Base-by-base conservation (phyloP, 2,888 invertebrate species). In the Strigamia crassipes region DNA sequence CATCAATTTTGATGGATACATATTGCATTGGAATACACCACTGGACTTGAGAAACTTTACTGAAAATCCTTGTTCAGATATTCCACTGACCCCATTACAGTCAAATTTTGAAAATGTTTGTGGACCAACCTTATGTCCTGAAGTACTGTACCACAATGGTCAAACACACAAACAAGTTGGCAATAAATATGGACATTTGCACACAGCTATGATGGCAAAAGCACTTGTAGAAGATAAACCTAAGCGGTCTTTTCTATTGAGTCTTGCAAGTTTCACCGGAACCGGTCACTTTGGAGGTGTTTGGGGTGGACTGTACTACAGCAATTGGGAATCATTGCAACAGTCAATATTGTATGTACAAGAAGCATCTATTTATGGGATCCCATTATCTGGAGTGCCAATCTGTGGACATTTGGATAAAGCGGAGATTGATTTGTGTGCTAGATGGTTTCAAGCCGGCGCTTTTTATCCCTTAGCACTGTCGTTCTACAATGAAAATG, bases 401-500 rank as follows among this genome's bases (percentile, higher is more conserved):
- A 83, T 85, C 9, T 85, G 85, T 82, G 85, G 85, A 9, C 79
- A 79, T 41, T 61, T 61, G 6, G 81, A 77, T 42, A 83, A 0
- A n/a, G 85, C 85, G 1, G 85, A 85, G 2, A 90, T 90, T 80
- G 87, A 87, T 15, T 86, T 92, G 5, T 94, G 93, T 84, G 86
- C 92, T 0, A 89, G 92, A 84, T 94, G 94, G 94, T 92, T 92
- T 84, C 90, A 92, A 86, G 89, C 92, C 8, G 91, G 91, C 0
- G 90, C 91, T 0, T 92, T 91, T 80, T 89, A 93, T 85, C 93
- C 93, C 0, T 86, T 91, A 84, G 88, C 91, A 42, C 89, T 90
- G 83, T 83, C 85, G 46, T 84, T 83, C 56, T 84, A 84, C 42
- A 84, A 82, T 81, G 90, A 91, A 0, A 84, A 82, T 81, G 90